Conservation (phyloP, 2,888 invertebrate species). For the Sericinus montela region DNA sequence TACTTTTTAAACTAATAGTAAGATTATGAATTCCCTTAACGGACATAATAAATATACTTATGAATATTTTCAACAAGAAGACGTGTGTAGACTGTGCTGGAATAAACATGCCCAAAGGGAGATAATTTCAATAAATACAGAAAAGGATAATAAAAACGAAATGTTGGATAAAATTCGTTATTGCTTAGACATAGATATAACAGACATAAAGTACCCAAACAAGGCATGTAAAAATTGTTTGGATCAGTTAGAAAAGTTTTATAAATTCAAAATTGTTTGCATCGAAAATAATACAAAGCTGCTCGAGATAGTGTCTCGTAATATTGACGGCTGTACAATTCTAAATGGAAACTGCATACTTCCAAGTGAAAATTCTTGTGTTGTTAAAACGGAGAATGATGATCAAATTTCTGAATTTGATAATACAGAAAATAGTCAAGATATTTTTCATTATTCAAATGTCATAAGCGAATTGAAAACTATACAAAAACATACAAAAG, state of each 20-base stretch:
- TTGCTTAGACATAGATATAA: slow-evolving; percentile 48
- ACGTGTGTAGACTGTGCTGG: slow-evolving; percentile 64
- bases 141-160: slow-evolving; percentile 26
- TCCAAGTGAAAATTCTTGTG: slow-evolving; percentile 11
- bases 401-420: slow-evolving; percentile 5
- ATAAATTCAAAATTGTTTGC: slow-evolving; percentile 54
- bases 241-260: slow-evolving; percentile 44
- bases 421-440: slow-evolving; percentile 17
- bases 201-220: slow-evolving; percentile 33
- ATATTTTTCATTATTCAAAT: slow-evolving; percentile 24
- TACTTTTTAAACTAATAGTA: too few species aligned
- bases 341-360: slow-evolving; percentile 21
- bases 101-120: slow-evolving; percentile 38
- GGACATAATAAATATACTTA: slow-evolving; percentile 40
- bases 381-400: slow-evolving; percentile 27
- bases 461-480: slow-evolving; percentile 21
- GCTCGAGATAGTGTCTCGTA: slow-evolving; percentile 30
- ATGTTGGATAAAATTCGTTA: slow-evolving; percentile 45
- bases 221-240: slow-evolving; percentile 50
- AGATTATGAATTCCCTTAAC: slow-evolving; percentile 15
- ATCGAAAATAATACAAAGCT: slow-evolving; percentile 42
- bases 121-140: slow-evolving; percentile 27
- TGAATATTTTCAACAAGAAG: slow-evolving; percentile 53
- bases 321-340: neutral
- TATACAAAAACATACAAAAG: slow-evolving; percentile 8